phyloP scores from a whole-genome alignment of 2,888 invertebrate species.

The Tachina grossa region DNA sequence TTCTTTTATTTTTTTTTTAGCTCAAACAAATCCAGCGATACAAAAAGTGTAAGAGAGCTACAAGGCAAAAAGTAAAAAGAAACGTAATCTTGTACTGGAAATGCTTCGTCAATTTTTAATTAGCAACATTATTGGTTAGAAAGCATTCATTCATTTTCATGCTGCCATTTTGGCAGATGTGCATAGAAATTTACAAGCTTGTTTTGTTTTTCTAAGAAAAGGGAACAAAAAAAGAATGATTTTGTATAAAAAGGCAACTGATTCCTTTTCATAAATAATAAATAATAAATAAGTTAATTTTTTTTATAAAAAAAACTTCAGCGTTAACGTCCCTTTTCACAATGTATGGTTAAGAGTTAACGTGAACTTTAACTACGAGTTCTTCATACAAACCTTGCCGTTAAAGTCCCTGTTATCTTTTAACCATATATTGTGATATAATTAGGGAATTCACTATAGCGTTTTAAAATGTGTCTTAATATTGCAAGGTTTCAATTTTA shows the following conservation, averaged over 20 bases:
- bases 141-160: slow-evolving; percentile 23
- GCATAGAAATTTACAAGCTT: slow-evolving; percentile 34
- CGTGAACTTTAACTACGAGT: too few relatives aligned
- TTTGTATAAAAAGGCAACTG: neutral
- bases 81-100: slow-evolving; percentile 64
- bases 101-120: slow-evolving; percentile 74
- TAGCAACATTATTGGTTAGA: slow-evolving; percentile 63
- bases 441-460: too few relatives aligned
- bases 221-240: neutral
- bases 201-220: neutral
- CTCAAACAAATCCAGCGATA: slow-evolving; percentile 7
- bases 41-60: slow-evolving; percentile 19
- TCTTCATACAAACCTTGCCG: too few relatives aligned
- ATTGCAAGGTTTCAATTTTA: too few relatives aligned
- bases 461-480: too few relatives aligned
- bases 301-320: neutral
- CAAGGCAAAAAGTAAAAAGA: neutral
- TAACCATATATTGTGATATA: too few relatives aligned
- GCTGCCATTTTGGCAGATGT: slow-evolving; percentile 51
- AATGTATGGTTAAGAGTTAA: too few relatives aligned
- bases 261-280: too few relatives aligned
- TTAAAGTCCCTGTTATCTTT: too few relatives aligned
- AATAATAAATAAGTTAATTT: slow-evolving; percentile 11
- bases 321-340: neutral
- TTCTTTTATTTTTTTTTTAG: slow-evolving; percentile 6